These are phyloP conservation scores for Choloepus hoffmanni DNA, from an alignment of 2,113 vertebrate genomes.

Conservation along the genomic window DNA sequence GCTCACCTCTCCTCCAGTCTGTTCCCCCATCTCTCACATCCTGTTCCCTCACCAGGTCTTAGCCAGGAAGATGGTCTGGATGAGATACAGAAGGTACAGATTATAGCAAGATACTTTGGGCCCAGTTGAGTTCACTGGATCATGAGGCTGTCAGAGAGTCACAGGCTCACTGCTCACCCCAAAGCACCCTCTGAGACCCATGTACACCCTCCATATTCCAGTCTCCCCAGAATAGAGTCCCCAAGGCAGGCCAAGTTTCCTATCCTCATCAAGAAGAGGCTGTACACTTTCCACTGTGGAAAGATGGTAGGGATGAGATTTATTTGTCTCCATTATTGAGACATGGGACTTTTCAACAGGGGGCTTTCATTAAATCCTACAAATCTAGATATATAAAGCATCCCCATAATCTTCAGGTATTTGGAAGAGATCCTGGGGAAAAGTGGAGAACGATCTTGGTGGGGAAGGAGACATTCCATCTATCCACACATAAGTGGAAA, in stretches of 20 bases:
- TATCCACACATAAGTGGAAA: neutral
- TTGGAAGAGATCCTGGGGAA: conserved; percentile 42
- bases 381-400: conserved; percentile 19
- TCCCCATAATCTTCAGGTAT: neutral
- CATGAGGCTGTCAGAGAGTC: neutral
- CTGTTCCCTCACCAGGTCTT: conserved; percentile 65
- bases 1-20: conserved; percentile 43
- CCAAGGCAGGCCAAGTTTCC: neutral
- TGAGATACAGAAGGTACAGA: conserved; percentile 49
- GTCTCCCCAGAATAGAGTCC: neutral
- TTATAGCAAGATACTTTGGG: conserved; percentile 44
- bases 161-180: neutral
- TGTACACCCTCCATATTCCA: neutral
- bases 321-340: conserved; percentile 14
- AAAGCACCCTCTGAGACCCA: neutral
- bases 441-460: conserved; percentile 5
- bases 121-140: neutral
- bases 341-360: neutral
- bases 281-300: conserved; percentile 8
- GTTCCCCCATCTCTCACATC: neutral
- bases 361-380: conserved; percentile 35
- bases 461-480: neutral
- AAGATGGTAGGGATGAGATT: neutral
- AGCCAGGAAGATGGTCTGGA: conserved; percentile 41
- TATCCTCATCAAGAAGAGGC: neutral